These are phyloP conservation scores for Lepilemur septentrionalis DNA, from an alignment of 2,797 vertebrate species.

Conservation along the genomic window DNA sequence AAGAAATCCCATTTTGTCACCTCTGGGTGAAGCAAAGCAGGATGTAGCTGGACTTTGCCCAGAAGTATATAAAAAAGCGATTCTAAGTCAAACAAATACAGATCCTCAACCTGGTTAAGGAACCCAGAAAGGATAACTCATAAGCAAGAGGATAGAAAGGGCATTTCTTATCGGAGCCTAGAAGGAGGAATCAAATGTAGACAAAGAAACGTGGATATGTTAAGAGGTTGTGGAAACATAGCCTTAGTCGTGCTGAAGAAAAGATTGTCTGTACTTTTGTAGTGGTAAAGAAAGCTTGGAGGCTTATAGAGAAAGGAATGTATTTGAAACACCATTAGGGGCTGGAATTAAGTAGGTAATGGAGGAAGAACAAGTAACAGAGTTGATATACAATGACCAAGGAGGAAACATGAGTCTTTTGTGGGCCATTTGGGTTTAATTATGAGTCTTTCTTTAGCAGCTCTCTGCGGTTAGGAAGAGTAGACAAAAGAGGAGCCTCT, in stretches of 20 bases:
- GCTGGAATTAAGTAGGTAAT: background rate
- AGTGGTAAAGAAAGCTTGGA: background rate
- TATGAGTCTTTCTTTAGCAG: slow-evolving; percentile 48
- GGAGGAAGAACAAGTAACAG: slow-evolving; percentile 8
- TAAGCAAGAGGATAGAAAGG: background rate
- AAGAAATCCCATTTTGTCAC: slow-evolving; percentile 88
- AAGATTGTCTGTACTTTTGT: background rate
- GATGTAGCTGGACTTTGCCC: slow-evolving; percentile 89
- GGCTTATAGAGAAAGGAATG: background rate
- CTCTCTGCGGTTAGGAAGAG: background rate
- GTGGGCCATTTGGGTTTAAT: slow-evolving; percentile 47
- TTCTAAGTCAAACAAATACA: slow-evolving; percentile 87
- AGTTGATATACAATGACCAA: background rate
- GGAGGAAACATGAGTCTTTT: slow-evolving; percentile 4
- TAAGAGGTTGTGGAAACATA: background rate
- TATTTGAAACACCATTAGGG: slow-evolving; percentile 2
- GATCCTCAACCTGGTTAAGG: slow-evolving; percentile 76
- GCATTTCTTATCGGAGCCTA: background rate
- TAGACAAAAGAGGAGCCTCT: background rate
- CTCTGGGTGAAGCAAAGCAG: slow-evolving; percentile 88
- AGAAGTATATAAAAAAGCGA: slow-evolving; percentile 86
- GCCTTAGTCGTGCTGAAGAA: background rate
- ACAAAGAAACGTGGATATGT: background rate
- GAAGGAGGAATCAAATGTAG: background rate
- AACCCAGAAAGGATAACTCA: background rate